These are phyloP conservation scores for Micoletzkya japonica DNA, from an alignment of 2,888 invertebrate genomes.

Conservation along the genomic window DNA sequence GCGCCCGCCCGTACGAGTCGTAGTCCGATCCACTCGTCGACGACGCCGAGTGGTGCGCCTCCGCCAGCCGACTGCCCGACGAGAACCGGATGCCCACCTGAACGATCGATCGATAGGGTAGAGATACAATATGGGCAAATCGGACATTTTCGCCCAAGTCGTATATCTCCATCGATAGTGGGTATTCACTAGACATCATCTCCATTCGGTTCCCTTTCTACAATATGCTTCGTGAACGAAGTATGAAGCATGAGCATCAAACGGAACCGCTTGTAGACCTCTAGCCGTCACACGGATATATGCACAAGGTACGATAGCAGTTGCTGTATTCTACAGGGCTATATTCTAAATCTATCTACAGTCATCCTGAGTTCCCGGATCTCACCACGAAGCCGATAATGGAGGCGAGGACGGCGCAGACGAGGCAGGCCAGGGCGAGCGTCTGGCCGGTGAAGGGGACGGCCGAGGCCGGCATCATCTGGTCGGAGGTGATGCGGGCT, in stretches of 20 bases:
- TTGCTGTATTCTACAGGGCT: too few species aligned
- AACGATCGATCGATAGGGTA: slow-evolving; percentile 16
- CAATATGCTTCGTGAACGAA: too few species aligned
- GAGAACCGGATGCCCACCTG: slow-evolving; percentile 56
- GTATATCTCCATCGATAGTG: too few species aligned
- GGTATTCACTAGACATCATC: too few species aligned
- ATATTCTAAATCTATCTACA: too few species aligned
- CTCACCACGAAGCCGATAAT: slow-evolving; percentile 52
- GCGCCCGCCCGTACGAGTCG: slow-evolving; percentile 45
- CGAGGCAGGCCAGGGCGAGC: slow-evolving; percentile 44
- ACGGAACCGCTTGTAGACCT: too few species aligned
- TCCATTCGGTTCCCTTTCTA: too few species aligned
- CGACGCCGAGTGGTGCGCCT: slow-evolving; percentile 48
- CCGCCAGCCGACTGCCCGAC: slow-evolving; percentile 39
- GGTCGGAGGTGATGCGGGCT: slow-evolving; percentile 1
- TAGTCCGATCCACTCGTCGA: slow-evolving; percentile 49
- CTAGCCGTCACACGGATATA: too few species aligned
- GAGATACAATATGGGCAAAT: neutral
- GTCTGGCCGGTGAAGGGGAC: slow-evolving; percentile 24
- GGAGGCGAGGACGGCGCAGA: slow-evolving; percentile 45
- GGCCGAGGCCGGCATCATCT: slow-evolving; percentile 10
- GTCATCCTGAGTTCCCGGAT: too few species aligned
- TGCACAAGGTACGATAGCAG: too few species aligned
- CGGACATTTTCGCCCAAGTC: too few species aligned
- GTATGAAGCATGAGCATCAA: too few species aligned